A percentile compares a stretch with the other conserved stretches of the same genome.
Conservation (phyloP, 2,888 invertebrate species). For the Timema podura region DNA sequence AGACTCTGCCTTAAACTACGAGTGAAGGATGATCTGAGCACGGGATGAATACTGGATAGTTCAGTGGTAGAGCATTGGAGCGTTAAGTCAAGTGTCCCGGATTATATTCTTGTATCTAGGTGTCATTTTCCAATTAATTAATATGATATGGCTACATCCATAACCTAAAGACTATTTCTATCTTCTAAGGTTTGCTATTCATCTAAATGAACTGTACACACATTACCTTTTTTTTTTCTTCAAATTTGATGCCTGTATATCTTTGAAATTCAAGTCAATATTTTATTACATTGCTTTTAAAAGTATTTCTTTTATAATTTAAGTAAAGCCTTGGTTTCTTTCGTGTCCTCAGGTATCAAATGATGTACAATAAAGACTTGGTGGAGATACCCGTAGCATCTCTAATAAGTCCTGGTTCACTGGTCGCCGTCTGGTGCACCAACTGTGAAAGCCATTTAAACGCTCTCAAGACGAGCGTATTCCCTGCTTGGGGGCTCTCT, state of each 20-base stretch:
- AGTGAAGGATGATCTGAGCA: no score
- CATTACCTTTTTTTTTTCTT: constrained; percentile 20
- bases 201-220: background rate
- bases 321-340: constrained; percentile 22
- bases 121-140: no score
- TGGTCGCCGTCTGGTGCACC: constrained; percentile 90
- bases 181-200: background rate
- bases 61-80: no score
- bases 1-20: no score
- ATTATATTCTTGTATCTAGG: no score
- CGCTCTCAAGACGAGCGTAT: constrained; percentile 64
- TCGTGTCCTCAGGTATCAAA: constrained; percentile 58
- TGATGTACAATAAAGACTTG: constrained; percentile 74
- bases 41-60: no score
- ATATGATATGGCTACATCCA: no score
- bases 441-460: constrained; percentile 70
- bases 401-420: constrained; percentile 57
- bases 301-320: constrained; percentile 20
- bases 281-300: no score
- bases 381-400: constrained; percentile 63
- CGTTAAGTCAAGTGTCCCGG: no score
- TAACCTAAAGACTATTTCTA: no score
- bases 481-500: constrained; percentile 74
- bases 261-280: no score
- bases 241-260: no score